These are phyloP conservation scores for Operophtera brumata DNA, from an alignment of 2,888 invertebrate genomes.

Conservation along the genomic window DNA sequence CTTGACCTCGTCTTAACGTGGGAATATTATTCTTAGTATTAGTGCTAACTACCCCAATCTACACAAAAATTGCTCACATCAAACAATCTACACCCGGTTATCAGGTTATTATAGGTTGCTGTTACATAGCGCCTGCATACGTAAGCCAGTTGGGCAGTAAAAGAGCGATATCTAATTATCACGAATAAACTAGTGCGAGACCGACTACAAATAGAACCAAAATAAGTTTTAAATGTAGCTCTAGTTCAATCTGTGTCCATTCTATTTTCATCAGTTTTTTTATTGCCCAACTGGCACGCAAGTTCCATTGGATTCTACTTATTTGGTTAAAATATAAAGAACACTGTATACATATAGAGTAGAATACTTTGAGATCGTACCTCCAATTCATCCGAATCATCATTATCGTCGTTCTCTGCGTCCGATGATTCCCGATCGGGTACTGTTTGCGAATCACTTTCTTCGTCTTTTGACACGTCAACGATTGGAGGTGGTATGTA, in stretches of 20 bases:
- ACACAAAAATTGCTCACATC: neutral
- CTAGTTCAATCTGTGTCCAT: too few species aligned
- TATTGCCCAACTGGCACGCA: too few species aligned
- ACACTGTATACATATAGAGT: too few species aligned
- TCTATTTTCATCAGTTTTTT: too few species aligned
- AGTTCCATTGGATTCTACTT: too few species aligned
- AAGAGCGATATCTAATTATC: too few species aligned
- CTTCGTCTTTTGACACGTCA: conserved; percentile 49
- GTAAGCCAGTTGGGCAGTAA: too few species aligned
- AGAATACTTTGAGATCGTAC: conserved; percentile 50
- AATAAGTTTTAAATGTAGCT: too few species aligned
- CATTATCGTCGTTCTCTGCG: conserved; percentile 82
- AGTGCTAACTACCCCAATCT: neutral
- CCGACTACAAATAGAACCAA: too few species aligned
- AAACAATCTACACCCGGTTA: conserved; percentile 1
- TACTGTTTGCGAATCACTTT: conserved; percentile 52
- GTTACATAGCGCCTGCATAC: neutral
- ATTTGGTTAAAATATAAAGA: too few species aligned
- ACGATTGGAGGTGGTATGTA: conserved; percentile 40
- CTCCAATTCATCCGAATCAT: conserved; percentile 84
- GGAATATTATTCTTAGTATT: neutral
- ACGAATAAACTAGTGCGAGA: too few species aligned
- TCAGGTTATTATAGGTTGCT: neutral
- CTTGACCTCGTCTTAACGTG: too few species aligned
- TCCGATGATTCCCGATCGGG: conserved; percentile 79